A percentile compares a stretch with the other conserved stretches of the same genome.
These are phyloP conservation scores for Gerris lacustris DNA, from an alignment of 2,888 invertebrate genomes.

Conservation along the genomic window DNA sequence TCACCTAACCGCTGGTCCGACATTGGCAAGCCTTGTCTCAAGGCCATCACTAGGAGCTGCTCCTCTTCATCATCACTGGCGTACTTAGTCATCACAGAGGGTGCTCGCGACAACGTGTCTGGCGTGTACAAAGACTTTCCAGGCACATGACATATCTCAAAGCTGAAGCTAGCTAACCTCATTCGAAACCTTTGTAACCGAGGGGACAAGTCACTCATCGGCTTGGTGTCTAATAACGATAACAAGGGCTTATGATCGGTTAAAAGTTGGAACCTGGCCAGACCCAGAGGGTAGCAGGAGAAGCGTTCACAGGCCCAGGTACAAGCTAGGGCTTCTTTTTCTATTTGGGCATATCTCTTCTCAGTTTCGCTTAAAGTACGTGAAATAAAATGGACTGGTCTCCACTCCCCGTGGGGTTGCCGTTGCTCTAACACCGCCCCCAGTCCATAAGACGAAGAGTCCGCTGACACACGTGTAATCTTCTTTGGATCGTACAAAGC, in stretches of 20 bases:
- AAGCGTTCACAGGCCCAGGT: constrained; percentile 6
- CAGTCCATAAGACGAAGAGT: constrained; percentile 25
- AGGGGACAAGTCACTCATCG: constrained; percentile 16
- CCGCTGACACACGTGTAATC: constrained; percentile 29
- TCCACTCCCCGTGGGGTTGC: constrained; percentile 10
- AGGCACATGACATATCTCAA: constrained; percentile 30
- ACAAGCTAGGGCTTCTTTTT: neutral
- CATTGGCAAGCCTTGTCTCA: too few species aligned
- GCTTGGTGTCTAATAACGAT: constrained; percentile 4
- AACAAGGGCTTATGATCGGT: neutral
- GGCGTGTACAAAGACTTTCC: constrained; percentile 32
- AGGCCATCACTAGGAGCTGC: too few species aligned
- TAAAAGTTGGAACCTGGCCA: constrained; percentile 17
- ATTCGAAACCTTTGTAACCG: constrained; percentile 34
- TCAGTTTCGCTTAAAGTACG: constrained; percentile 17
- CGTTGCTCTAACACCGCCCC: constrained; percentile 30
- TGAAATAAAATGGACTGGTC: constrained; percentile 13
- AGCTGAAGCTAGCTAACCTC: constrained; percentile 32
- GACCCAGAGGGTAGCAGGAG: constrained; percentile 29
- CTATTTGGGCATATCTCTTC: constrained; percentile 20
- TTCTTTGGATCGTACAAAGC: constrained; percentile 21
- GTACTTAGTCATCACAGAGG: neutral
- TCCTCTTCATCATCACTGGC: too few species aligned
- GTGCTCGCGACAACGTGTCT: constrained; percentile 30
- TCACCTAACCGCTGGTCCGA: too few species aligned